Conservation (phyloP, 2,888 invertebrate genomes). For the Mycalesis mineus region DNA sequence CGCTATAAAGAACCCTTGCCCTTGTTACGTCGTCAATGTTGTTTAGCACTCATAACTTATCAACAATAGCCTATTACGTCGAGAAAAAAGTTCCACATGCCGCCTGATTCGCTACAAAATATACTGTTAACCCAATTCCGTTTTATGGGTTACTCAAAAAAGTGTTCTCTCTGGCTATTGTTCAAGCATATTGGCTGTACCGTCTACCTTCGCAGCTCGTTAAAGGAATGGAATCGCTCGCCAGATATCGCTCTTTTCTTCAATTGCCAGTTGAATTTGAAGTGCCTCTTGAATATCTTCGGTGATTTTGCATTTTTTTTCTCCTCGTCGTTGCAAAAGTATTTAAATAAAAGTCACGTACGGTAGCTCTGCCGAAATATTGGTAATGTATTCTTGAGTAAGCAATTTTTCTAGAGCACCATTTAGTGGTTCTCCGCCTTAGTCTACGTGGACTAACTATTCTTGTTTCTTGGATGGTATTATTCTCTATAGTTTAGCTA, state of each 20-base stretch:
- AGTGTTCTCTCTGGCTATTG: constrained; percentile 28
- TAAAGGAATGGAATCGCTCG: constrained; percentile 32
- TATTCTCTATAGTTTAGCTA: too few species aligned
- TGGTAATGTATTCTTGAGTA: not conserved
- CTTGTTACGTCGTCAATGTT: constrained; percentile 36
- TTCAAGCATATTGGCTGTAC: constrained; percentile 29
- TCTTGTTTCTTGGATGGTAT: too few species aligned
- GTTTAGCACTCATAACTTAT: constrained; percentile 57
- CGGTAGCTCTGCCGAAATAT: constrained; percentile 17
- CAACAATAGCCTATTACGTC: constrained; percentile 54
- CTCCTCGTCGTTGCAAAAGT: constrained; percentile 11
- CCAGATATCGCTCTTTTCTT: constrained; percentile 32
- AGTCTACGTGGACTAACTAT: not conserved
- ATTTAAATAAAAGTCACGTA: constrained; percentile 23
- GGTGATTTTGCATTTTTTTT: constrained; percentile 3
- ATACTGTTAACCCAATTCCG: constrained; percentile 56
- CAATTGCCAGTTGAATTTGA: constrained; percentile 25
- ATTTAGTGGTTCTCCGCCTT: not conserved
- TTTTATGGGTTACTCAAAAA: constrained; percentile 33
- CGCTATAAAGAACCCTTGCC: constrained; percentile 31
- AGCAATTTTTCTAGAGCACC: not conserved
- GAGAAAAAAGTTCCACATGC: constrained; percentile 40
- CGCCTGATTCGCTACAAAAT: constrained; percentile 42
- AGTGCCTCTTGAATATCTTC: constrained; percentile 20
- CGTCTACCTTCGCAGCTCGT: constrained; percentile 30